Evolutionary conservation across 2,888 invertebrate genomes (phyloP).

Genomic region (Branchellion lobata): DNA sequence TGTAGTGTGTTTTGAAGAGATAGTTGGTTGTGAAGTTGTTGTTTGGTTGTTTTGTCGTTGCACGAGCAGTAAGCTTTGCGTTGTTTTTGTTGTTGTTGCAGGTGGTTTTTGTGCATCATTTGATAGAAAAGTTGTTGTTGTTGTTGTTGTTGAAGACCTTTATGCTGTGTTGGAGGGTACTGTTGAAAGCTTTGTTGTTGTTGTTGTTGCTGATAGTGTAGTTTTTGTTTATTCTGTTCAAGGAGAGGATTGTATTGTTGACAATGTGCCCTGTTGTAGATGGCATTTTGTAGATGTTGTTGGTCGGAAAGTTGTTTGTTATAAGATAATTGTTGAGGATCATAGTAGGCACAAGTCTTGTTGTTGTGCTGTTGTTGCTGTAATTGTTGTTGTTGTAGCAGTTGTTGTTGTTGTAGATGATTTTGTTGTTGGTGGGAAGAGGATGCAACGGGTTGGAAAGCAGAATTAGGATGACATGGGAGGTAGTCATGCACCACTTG

Average conservation of each 20-base stretch:
- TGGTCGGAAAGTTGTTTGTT: not conserved
- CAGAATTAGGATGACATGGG: slow-evolving; percentile 41
- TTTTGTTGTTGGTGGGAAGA: slow-evolving; percentile 10
- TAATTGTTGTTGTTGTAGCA: slow-evolving; percentile 10
- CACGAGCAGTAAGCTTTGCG: slow-evolving; percentile 25
- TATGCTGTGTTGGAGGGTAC: not conserved
- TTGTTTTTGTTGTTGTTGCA: slow-evolving; percentile 9
- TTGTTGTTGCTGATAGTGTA: slow-evolving; percentile 26
- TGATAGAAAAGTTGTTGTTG: not conserved
- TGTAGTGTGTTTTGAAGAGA: not conserved
- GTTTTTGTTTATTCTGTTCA: slow-evolving; percentile 1
- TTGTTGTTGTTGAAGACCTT: not conserved
- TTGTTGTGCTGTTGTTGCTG: slow-evolving; percentile 4
- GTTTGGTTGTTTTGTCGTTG: not conserved
- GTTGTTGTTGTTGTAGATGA: slow-evolving; percentile 1
- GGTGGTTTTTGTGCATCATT: slow-evolving; percentile 3
- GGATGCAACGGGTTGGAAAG: slow-evolving; percentile 28
- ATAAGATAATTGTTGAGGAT: not conserved
- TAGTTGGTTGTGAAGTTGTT: not conserved
- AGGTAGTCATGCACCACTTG: slow-evolving; percentile 35
- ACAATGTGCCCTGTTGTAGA: not conserved
- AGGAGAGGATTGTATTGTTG: slow-evolving; percentile 18
- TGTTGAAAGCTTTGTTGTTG: not conserved
- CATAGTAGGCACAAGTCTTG: not conserved
- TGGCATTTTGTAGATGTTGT: slow-evolving; percentile 2